These are phyloP conservation scores for Enteromius trimaculatus DNA, from an alignment of 2,797 vertebrate species.

Conservation along the genomic window DNA sequence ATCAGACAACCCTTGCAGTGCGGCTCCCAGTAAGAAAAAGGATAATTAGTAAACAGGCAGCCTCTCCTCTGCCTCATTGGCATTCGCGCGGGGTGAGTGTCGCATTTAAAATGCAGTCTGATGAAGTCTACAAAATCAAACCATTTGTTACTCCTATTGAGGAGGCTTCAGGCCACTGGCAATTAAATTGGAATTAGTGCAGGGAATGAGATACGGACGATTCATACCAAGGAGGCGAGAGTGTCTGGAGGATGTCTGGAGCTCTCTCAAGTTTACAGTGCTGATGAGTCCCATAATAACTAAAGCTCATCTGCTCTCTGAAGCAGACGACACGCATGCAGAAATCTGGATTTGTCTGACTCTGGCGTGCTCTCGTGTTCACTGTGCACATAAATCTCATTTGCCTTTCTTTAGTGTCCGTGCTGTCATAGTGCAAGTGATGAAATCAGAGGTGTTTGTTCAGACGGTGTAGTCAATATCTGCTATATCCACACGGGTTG, in stretches of 20 bases:
- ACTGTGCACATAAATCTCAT: constrained; percentile 6
- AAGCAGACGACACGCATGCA: constrained; percentile 7
- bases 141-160: constrained; percentile 99
- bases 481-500: constrained; percentile 33
- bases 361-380: background rate
- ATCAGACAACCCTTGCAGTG: constrained; percentile 98
- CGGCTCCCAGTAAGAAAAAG: constrained; percentile 89
- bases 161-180: constrained; percentile 99
- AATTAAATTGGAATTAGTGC: constrained; percentile 99
- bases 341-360: constrained; percentile 36
- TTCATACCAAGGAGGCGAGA: constrained; percentile 85
- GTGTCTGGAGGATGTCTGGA: constrained; percentile 86
- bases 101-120: constrained; percentile 99
- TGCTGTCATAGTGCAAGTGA: constrained; percentile 14
- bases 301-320: constrained; percentile 50
- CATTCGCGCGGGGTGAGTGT: constrained; percentile 99
- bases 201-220: constrained; percentile 84
- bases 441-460: constrained; percentile 45
- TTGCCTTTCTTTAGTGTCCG: constrained; percentile 1
- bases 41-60: constrained; percentile 99
- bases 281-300: constrained; percentile 67
- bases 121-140: constrained; percentile 99
- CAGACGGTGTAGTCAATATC: constrained; percentile 39
- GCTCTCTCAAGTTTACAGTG: constrained; percentile 68
- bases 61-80: constrained; percentile 99